These are phyloP conservation scores for Nesidiocoris tenuis DNA, from an alignment of 2,888 invertebrate genomes.

Conservation along the genomic window DNA sequence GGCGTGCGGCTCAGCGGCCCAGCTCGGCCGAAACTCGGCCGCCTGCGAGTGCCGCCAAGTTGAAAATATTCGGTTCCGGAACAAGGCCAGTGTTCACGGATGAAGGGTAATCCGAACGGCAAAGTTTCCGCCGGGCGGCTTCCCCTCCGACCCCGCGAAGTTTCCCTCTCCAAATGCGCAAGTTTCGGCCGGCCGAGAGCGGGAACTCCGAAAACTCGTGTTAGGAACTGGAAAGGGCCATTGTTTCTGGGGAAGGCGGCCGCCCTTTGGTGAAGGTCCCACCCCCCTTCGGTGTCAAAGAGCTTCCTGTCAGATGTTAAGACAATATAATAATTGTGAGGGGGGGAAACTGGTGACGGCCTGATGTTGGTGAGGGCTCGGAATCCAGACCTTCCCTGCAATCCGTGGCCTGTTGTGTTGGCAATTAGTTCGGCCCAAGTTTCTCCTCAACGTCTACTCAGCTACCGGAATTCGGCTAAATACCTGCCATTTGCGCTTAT, in stretches of 20 bases:
- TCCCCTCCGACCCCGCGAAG: neutral
- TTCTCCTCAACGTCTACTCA: neutral
- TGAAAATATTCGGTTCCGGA: neutral
- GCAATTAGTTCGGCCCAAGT: constrained; percentile 17
- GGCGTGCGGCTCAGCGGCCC: too few species aligned
- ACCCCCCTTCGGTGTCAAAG: constrained; percentile 23
- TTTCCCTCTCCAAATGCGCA: neutral
- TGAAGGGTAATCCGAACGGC: neutral
- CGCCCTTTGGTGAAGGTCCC: neutral
- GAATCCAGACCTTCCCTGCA: neutral
- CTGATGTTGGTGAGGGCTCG: neutral
- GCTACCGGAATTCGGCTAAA: neutral
- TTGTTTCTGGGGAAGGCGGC: neutral
- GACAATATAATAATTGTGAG: constrained; percentile 41
- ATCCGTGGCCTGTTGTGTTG: constrained; percentile 2
- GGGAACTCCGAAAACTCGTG: neutral
- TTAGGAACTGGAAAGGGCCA: neutral
- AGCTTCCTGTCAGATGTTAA: constrained; percentile 42
- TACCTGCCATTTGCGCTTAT: neutral
- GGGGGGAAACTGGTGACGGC: neutral
- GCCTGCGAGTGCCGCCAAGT: neutral
- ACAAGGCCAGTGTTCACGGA: neutral
- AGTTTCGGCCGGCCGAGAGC: neutral
- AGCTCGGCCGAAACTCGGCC: neutral
- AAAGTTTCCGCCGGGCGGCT: neutral